These are phyloP conservation scores for Mycetomoellerius zeteki DNA, from an alignment of 1,140 invertebrate species.

Conservation along the genomic window DNA sequence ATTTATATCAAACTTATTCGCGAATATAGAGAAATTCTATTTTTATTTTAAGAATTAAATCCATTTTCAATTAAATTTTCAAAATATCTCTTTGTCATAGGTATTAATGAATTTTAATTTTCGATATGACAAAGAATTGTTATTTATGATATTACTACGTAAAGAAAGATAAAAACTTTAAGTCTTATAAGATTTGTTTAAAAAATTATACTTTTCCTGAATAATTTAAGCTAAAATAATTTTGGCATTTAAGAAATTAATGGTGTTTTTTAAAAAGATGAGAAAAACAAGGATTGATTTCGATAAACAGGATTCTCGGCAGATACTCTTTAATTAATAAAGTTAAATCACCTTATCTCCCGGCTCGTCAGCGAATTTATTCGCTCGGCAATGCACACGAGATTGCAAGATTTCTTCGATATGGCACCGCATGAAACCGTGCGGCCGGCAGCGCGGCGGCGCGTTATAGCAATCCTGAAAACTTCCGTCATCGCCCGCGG, in stretches of 20 bases:
- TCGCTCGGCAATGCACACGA: constrained; percentile 35
- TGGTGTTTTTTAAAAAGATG: neutral
- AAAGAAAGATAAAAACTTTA: neutral
- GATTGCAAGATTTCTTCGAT: constrained; percentile 45
- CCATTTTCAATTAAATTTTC: neutral
- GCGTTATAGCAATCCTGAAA: constrained; percentile 53
- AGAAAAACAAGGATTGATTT: constrained; percentile 8
- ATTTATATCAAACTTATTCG: constrained; percentile 5
- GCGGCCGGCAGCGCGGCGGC: neutral
- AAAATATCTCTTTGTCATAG: neutral
- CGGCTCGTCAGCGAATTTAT: constrained; percentile 34
- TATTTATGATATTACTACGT: neutral
- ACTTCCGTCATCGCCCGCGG: constrained; percentile 63
- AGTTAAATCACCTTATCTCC: constrained; percentile 28
- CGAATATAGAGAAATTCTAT: neutral
- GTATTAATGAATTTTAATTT: neutral
- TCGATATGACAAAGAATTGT: neutral
- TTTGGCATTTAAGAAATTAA: neutral
- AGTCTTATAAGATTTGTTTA: neutral
- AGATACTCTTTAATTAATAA: constrained; percentile 37
- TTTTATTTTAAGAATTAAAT: neutral
- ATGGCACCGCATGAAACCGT: constrained; percentile 36
- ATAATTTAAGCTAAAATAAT: constrained; percentile 18
- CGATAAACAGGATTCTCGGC: constrained; percentile 1
- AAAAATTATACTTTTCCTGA: neutral